These are phyloP conservation scores for Acestrorhynchus altus DNA, from an alignment of 2,797 vertebrate species.

Conservation along the genomic window DNA sequence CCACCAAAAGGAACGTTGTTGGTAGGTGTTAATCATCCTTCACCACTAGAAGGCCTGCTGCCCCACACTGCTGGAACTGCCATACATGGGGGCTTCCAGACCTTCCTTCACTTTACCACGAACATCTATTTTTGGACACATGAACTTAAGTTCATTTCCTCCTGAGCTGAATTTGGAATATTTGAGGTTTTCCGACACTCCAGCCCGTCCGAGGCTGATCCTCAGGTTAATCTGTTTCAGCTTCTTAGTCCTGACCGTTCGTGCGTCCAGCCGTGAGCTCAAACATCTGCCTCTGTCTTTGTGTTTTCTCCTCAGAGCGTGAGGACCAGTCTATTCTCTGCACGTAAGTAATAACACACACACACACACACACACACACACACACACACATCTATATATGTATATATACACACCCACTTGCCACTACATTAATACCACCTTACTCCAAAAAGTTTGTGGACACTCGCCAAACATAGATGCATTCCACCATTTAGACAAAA, in stretches of 20 bases:
- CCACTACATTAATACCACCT: too few species aligned
- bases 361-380: too few species aligned
- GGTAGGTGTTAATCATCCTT: too few species aligned
- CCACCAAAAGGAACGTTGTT: too few species aligned
- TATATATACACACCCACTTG: too few species aligned
- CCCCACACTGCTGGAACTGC: conserved; percentile 56
- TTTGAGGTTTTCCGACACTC: conserved; percentile 28
- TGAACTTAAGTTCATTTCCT: conserved; percentile 59
- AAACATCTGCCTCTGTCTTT: conserved; percentile 31
- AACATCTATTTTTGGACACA: conserved; percentile 58
- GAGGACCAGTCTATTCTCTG: conserved; percentile 96
- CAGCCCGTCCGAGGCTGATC: conserved; percentile 14
- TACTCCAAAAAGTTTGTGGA: too few species aligned
- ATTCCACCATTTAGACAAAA: too few species aligned
- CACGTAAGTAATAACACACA: conserved; percentile 86
- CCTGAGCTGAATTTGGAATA: conserved; percentile 44
- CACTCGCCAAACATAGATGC: too few species aligned
- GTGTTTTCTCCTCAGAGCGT: conserved; percentile 82
- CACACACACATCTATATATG: too few species aligned
- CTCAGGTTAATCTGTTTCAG: conserved; percentile 46
- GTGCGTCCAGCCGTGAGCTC: conserved; percentile 19
- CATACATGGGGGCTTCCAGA: conserved; percentile 68
- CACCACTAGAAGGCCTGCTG: too few species aligned
- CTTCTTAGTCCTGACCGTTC: conserved; percentile 39
- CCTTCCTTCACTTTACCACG: conserved; percentile 30